Evolutionary conservation across 2,797 vertebrate genomes (phyloP).

Genomic region (Leptoclinus maculatus): DNA sequence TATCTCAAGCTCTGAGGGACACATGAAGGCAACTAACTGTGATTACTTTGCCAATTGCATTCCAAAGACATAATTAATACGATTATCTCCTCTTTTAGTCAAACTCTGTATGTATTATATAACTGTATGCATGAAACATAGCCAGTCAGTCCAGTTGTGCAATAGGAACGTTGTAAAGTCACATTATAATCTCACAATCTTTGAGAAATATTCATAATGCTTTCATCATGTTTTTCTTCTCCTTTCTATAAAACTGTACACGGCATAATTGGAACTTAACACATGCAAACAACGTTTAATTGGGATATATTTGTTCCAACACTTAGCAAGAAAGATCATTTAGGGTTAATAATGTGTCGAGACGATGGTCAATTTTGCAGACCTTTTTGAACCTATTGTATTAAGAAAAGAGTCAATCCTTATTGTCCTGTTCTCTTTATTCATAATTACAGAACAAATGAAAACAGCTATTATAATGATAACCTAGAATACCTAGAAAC

Average conservation of each 20-base stretch:
- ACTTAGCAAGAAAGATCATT: background rate
- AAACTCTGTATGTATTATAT: slow-evolving; percentile 44
- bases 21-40: slow-evolving; percentile 54
- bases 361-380: background rate
- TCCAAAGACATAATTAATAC: slow-evolving; percentile 72
- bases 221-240: slow-evolving; percentile 9
- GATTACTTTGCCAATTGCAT: slow-evolving; percentile 65
- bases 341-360: background rate
- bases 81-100: slow-evolving; percentile 57
- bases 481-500: background rate
- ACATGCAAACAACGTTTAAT: background rate
- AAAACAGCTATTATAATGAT: background rate
- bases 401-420: background rate
- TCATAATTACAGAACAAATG: slow-evolving; percentile 6
- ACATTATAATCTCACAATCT: slow-evolving; percentile 33
- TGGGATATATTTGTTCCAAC: background rate
- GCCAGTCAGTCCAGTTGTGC: slow-evolving; percentile 42
- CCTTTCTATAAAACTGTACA: background rate
- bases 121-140: slow-evolving; percentile 47
- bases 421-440: background rate
- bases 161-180: slow-evolving; percentile 8
- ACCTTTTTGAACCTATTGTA: background rate
- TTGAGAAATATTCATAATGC: slow-evolving; percentile 27
- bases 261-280: background rate
- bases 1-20: slow-evolving; percentile 60